Conservation (phyloP, 2,888 invertebrate genomes). For the Tupiocoris notatus region DNA sequence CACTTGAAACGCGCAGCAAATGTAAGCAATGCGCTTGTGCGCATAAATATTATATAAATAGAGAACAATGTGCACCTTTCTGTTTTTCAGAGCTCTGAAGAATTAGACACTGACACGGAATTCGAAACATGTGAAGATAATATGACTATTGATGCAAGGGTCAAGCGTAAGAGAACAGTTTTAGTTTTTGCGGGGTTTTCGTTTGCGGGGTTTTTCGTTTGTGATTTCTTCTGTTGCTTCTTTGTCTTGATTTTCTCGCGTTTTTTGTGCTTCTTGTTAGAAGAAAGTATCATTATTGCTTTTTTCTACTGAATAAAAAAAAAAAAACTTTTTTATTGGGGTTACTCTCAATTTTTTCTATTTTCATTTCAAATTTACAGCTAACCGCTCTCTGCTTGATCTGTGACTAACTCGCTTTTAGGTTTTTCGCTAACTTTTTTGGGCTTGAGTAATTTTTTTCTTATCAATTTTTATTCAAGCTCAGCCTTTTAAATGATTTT, state of each 20-base stretch:
- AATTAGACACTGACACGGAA: conserved; percentile 67
- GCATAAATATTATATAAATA: conserved; percentile 36
- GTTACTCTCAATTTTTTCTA: background rate
- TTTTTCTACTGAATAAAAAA: background rate
- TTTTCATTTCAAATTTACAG: background rate
- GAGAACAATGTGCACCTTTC: conserved; percentile 30
- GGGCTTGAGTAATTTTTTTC: background rate
- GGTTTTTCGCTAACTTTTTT: background rate
- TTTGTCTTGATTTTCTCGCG: background rate
- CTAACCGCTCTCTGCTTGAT: background rate
- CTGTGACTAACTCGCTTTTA: background rate
- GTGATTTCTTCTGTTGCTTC: conserved; percentile 4
- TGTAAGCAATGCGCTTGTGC: conserved; percentile 61
- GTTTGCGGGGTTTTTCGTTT: conserved; percentile 31
- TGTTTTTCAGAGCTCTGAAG: conserved; percentile 63
- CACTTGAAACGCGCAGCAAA: conserved; percentile 85
- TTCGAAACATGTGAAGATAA: conserved; percentile 66
- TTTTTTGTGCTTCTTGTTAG: background rate
- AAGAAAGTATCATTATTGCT: background rate
- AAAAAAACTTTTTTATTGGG: background rate
- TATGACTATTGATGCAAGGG: conserved; percentile 67
- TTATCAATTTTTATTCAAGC: no score
- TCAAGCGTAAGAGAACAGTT: conserved; percentile 60
- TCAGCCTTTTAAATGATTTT: no score
- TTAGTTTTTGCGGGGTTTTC: conserved; percentile 20